These are phyloP conservation scores for Chondrosia reniformis DNA, from an alignment of 37 sponge, comb jelly and placozoan species.

Conservation along the genomic window DNA sequence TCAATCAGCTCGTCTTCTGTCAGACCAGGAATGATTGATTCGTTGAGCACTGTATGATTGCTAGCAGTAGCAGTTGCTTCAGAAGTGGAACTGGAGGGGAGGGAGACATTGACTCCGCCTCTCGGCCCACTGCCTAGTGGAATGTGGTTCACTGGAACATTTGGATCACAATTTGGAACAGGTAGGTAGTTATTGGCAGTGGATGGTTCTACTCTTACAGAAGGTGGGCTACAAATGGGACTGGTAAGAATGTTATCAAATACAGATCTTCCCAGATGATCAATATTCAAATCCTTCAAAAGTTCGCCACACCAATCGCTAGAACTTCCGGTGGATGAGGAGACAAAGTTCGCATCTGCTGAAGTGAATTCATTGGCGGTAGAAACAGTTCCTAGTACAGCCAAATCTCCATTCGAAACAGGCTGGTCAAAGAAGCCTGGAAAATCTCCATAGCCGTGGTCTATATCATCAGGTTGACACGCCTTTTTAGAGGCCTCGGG, in stretches of 20 bases:
- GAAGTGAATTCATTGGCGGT: no score
- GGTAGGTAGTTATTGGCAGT: not conserved
- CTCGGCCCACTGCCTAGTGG: no score
- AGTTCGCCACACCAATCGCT: no score
- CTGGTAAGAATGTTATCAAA: not conserved
- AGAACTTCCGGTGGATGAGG: no score
- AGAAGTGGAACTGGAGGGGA: not conserved
- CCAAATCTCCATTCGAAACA: no score
- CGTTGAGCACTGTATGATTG: not conserved
- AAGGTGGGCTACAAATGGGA: not conserved
- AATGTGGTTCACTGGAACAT: not conserved
- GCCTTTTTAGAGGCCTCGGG: no score
- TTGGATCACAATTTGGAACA: not conserved
- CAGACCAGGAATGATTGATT: conserved; percentile 1
- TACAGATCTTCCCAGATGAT: not conserved
- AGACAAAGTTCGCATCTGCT: no score
- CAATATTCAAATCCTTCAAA: no score
- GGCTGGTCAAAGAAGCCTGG: not conserved
- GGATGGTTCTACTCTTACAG: not conserved
- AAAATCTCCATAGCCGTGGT: conserved; percentile 11
- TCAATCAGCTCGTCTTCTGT: conserved; percentile 17
- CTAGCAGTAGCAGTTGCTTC: no score
- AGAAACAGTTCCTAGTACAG: no score
- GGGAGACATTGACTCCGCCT: not conserved
- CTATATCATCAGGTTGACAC: not conserved